Percentiles rank a stretch among this genome's conserved stretches.
Evolutionary conservation across 2,888 invertebrate species (phyloP).

Genomic region (Patella caerulea): DNA sequence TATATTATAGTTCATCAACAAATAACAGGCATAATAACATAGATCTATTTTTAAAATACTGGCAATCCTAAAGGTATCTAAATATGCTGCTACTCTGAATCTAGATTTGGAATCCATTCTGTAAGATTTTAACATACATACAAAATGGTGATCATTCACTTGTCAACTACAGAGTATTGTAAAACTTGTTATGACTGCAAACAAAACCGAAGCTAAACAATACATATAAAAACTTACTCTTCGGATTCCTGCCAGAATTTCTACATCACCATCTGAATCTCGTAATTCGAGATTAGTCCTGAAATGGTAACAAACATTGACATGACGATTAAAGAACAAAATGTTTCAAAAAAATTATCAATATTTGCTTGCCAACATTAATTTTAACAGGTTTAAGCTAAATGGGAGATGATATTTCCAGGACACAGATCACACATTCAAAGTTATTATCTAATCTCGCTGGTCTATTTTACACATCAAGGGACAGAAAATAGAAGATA

Average conservation of each 20-base stretch:
- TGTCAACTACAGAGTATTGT: neutral
- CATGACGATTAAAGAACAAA: neutral
- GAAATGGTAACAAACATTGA: slow-evolving; percentile 18
- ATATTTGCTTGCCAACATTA: slow-evolving; percentile 20
- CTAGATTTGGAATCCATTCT: too few species aligned
- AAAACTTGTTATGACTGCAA: slow-evolving; percentile 3
- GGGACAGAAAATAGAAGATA: too few species aligned
- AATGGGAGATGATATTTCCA: neutral
- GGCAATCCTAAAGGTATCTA: too few species aligned
- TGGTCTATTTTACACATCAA: too few species aligned
- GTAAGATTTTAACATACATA: too few species aligned
- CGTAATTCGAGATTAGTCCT: slow-evolving; percentile 50
- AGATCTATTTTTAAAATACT: too few species aligned
- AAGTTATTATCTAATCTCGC: too few species aligned
- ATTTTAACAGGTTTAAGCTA: neutral
- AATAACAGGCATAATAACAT: too few species aligned
- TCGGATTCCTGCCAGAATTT: slow-evolving; percentile 54
- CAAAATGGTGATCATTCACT: neutral
- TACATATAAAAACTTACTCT: slow-evolving; percentile 39
- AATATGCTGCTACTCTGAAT: too few species aligned
- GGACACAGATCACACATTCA: too few species aligned
- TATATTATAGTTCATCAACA: too few species aligned
- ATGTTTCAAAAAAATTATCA: slow-evolving; percentile 22
- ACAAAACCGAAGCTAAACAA: neutral
- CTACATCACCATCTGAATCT: slow-evolving; percentile 55